Evolutionary conservation across 2,888 invertebrate species (phyloP), one percentile per base, ranked within the genome.

Genomic region (Drymonia ruficornis): DNA sequence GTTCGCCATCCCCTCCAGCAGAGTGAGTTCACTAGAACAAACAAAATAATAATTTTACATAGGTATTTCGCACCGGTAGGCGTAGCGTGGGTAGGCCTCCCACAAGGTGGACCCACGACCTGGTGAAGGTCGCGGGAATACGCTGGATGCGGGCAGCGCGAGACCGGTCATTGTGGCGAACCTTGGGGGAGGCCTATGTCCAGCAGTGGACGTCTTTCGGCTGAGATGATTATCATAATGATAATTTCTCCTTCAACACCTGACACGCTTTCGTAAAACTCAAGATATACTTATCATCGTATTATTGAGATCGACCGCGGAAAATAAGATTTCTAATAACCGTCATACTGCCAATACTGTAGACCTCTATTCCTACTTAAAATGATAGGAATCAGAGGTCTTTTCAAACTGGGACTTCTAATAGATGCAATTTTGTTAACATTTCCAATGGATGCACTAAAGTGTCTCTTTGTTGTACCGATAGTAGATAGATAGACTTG

Each of bases 1-100:
- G 70, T 83, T 86, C 53, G 91, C 91, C 91, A 91, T 91, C 56
- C 89, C 88, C 79, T 91, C 90, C 67, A 85, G 71, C 63, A 89
- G 72, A 56, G 89, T 89, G 79, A 90, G 83, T 81, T 91, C 90
- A 85, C 91, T 91, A 84, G 2, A 89, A 89, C 81, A 88, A 84
- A 62, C 31, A 31, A 31, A 31, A n/a, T 53, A 50, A 70, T 45
- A 47, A 40, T 15, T 51, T 15, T 23, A 23, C 3, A 23, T 23
- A n/a, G n/a, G n/a, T n/a, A n/a, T n/a, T n/a, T n/a, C n/a, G n/a
- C n/a, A n/a, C n/a, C n/a, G n/a, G n/a, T n/a, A n/a, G n/a, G n/a
- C n/a, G n/a, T n/a, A n/a, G n/a, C n/a, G n/a, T n/a, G n/a, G n/a
- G n/a, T n/a, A n/a, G n/a, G n/a, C n/a, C n/a, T n/a, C n/a, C 31